These are phyloP conservation scores for Euphysa ruthae DNA, from an alignment of 30 jellyfish, hydroid and myxozoan species.

Conservation along the genomic window DNA sequence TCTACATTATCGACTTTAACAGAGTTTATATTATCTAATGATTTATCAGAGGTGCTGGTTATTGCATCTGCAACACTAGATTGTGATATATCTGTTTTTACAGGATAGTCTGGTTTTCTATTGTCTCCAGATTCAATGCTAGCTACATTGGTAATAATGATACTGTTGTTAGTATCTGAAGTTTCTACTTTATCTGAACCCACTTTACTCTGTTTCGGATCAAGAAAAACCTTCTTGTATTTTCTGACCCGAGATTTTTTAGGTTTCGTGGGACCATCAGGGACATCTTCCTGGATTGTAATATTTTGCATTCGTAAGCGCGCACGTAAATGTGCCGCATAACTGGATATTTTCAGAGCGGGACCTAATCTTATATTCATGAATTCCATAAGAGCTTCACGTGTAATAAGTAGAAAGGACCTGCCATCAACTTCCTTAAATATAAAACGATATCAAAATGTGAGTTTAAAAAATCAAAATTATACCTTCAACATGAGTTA, in stretches of 20 bases:
- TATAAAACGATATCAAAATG: background rate
- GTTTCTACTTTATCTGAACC: background rate
- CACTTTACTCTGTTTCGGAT: background rate
- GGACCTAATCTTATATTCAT: conserved; percentile 94
- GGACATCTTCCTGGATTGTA: no score
- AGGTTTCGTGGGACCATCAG: background rate
- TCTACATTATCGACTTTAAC: no score
- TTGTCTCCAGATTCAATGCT: no score
- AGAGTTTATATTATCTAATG: no score
- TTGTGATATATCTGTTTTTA: no score
- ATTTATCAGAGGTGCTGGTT: no score
- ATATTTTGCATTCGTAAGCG: conserved; percentile 59
- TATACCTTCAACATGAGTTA: no score
- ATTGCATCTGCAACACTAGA: no score
- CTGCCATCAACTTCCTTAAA: conserved; percentile 90
- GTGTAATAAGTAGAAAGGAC: conserved; percentile 69
- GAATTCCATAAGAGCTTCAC: conserved; percentile 93
- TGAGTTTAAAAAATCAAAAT: background rate
- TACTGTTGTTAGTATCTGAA: no score
- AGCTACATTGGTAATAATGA: no score
- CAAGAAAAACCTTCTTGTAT: background rate
- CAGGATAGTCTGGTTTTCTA: no score
- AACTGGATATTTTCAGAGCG: conserved; percentile 89
- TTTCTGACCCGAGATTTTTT: background rate
- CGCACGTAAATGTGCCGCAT: conserved; percentile 84